These are phyloP conservation scores for Hemicrepidius hirtus DNA, from an alignment of 2,888 invertebrate genomes.

Conservation along the genomic window DNA sequence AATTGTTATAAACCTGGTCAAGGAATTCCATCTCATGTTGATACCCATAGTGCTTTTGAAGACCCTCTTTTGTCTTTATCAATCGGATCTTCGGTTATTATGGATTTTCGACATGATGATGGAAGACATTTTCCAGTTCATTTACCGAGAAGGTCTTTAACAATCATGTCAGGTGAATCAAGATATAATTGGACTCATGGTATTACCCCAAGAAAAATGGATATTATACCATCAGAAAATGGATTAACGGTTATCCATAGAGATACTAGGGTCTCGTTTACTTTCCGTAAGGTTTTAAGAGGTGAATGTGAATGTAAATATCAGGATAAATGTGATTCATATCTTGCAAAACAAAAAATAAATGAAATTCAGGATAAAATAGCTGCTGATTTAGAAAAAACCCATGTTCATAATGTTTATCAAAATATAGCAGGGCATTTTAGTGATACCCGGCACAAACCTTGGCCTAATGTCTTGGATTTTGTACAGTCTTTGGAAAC, in stretches of 20 bases:
- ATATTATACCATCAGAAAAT: conserved; percentile 77
- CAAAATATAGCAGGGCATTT: conserved; percentile 96
- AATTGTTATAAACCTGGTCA: conserved; percentile 91
- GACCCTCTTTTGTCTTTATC: conserved; percentile 92
- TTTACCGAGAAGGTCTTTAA: conserved; percentile 82
- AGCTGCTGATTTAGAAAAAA: conserved; percentile 81
- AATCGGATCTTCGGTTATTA: conserved; percentile 86
- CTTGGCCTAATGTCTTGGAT: conserved; percentile 92
- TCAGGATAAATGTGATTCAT: conserved; percentile 81
- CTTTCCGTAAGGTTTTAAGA: conserved; percentile 82
- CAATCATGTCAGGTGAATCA: conserved; percentile 85
- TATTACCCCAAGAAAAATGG: conserved; percentile 89
- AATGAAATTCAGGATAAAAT: conserved; percentile 69
- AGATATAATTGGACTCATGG: conserved; percentile 90
- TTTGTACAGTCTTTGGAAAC: conserved; percentile 82
- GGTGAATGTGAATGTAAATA: conserved; percentile 80
- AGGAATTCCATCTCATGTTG: conserved; percentile 96
- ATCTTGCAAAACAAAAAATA: conserved; percentile 57
- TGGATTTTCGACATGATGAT: conserved; percentile 88
- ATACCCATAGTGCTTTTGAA: conserved; percentile 96
- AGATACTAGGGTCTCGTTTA: conserved; percentile 85
- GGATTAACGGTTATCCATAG: conserved; percentile 76
- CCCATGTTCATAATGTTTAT: conserved; percentile 92
- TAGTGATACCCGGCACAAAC: conserved; percentile 93
- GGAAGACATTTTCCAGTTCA: conserved; percentile 77